Percentiles rank a stretch among this genome's conserved stretches.
phyloP scores from a whole-genome alignment of 2,888 invertebrate species.

The Strigamia crassipes region DNA sequence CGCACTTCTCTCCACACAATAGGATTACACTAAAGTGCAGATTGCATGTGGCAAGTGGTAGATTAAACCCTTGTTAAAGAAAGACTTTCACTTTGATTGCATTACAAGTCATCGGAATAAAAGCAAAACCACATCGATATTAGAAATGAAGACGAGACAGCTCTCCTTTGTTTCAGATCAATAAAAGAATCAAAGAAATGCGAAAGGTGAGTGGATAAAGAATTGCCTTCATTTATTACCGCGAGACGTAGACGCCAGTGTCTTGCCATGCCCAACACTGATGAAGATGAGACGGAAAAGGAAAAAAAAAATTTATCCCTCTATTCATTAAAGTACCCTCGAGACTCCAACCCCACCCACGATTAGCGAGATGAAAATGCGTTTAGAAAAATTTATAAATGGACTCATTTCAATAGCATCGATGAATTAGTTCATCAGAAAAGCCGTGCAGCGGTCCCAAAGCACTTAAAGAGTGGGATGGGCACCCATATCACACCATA shows the following conservation, averaged over 20 bases:
- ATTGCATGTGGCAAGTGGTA: slow-evolving; percentile 1
- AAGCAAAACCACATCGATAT: neutral
- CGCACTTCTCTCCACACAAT: neutral
- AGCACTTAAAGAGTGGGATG: slow-evolving; percentile 23
- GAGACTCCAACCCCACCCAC: slow-evolving; percentile 23
- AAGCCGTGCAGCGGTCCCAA: neutral
- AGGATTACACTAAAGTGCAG: slow-evolving; percentile 42
- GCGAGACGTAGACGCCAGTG: neutral
- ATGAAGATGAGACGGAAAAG: slow-evolving; percentile 15
- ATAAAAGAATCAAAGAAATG: neutral
- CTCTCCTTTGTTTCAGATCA: neutral
- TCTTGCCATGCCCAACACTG: slow-evolving; percentile 1
- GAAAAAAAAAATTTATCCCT: neutral
- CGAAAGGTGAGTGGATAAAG: slow-evolving; percentile 28
- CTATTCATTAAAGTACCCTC: slow-evolving; percentile 36
- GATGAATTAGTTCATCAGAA: slow-evolving; percentile 28
- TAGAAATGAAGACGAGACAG: neutral
- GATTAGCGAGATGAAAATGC: slow-evolving; percentile 20
- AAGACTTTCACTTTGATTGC: neutral
- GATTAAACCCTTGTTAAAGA: neutral
- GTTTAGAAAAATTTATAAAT: slow-evolving; percentile 1
- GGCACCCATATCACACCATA: slow-evolving; percentile 8
- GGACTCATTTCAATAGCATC: slow-evolving; percentile 37
- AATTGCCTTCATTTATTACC: slow-evolving; percentile 28
- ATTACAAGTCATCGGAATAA: neutral